phyloP scores from a whole-genome alignment of 2,797 vertebrate species.

The Gadopsis marmoratus region DNA sequence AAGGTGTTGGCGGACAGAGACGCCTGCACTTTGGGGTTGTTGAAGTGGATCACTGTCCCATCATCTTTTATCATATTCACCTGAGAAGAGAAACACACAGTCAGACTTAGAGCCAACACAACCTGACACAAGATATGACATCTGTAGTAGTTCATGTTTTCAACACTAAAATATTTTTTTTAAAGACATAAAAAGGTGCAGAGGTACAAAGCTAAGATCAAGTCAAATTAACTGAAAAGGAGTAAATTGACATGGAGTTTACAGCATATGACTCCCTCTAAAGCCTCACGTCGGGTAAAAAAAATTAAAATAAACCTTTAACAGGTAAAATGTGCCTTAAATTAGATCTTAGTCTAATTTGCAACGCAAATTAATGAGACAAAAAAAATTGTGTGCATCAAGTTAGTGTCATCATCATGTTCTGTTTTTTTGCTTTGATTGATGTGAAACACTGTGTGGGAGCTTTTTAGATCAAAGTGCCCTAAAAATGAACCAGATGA shows the following conservation, averaged over 20 bases:
- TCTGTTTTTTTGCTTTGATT: constrained; percentile 24
- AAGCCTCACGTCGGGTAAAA: background rate
- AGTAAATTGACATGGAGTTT: background rate
- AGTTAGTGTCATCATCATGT: background rate
- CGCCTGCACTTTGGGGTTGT: constrained; percentile 98
- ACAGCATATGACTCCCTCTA: background rate
- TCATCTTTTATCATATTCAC: constrained; percentile 99
- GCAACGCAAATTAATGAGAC: background rate
- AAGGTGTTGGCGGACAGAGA: constrained; percentile 98
- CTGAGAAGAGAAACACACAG: constrained; percentile 73
- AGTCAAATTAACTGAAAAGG: background rate
- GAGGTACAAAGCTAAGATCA: background rate
- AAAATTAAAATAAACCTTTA: constrained; percentile 3
- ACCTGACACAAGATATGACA: background rate
- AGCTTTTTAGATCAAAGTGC: constrained; percentile 31
- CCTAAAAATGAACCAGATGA: constrained; percentile 46
- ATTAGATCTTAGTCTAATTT: background rate
- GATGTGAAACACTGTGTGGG: constrained; percentile 12
- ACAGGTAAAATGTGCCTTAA: too few species aligned
- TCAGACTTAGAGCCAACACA: background rate
- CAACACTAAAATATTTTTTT: background rate
- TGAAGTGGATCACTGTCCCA: constrained; percentile 99
- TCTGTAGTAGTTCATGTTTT: background rate
- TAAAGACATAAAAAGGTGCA: background rate
- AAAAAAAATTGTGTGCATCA: background rate